A percentile compares a stretch with the other conserved stretches of the same genome.
Evolutionary conservation across 1,140 invertebrate genomes (phyloP).

Genomic region (Aplysia californica): DNA sequence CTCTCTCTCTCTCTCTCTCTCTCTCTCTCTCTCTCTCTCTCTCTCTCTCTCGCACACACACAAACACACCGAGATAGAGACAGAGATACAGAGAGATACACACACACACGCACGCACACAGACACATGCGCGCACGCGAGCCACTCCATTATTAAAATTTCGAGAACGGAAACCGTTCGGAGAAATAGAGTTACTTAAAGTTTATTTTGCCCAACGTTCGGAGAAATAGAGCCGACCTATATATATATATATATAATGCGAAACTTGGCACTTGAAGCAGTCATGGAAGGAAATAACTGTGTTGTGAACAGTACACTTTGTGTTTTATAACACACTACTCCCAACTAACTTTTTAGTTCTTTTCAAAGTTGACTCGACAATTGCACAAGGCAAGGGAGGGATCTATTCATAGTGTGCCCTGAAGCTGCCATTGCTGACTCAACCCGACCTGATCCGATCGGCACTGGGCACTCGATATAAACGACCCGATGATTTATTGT

Average conservation of each 20-base stretch:
- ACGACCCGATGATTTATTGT: too few relatives aligned
- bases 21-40: constrained; percentile 3
- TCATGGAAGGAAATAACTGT: too few relatives aligned
- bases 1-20: constrained; percentile 8
- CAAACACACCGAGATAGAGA: too few relatives aligned
- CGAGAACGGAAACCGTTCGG: background rate
- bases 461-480: too few relatives aligned
- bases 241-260: background rate
- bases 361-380: too few relatives aligned
- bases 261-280: background rate
- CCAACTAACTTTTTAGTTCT: too few relatives aligned
- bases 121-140: background rate
- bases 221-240: background rate
- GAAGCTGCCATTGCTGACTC: too few relatives aligned
- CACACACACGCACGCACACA: background rate
- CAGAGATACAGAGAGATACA: too few relatives aligned
- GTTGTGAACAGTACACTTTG: background rate
- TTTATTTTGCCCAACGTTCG: background rate
- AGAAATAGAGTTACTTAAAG: background rate
- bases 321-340: background rate
- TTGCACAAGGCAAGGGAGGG: too few relatives aligned
- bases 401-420: too few relatives aligned
- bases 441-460: too few relatives aligned
- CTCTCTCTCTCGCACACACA: too few relatives aligned
- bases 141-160: background rate